A percentile compares a stretch with the other conserved stretches of the same genome.
These are phyloP conservation scores for Drosophila atripex DNA, from an alignment of 2,888 invertebrate genomes.

Conservation along the genomic window DNA sequence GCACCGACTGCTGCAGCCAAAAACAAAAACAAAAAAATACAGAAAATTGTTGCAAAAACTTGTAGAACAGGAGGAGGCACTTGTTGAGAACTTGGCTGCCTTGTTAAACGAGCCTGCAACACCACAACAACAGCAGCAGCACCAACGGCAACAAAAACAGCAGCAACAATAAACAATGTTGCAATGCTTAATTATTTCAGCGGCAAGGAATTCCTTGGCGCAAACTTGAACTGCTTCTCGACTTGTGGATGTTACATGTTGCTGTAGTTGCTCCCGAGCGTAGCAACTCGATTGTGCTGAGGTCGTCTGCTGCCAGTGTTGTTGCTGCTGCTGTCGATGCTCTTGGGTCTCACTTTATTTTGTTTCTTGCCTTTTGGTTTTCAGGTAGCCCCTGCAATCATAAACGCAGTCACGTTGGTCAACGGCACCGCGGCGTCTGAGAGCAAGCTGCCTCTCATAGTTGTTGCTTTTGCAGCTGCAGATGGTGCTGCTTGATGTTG, in stretches of 20 bases:
- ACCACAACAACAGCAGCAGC: slow-evolving; percentile 66
- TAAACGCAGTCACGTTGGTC: slow-evolving; percentile 64
- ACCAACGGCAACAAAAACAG: slow-evolving; percentile 47
- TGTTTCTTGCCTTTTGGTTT: not conserved
- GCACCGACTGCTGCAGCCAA: slow-evolving; percentile 5
- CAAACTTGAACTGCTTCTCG: slow-evolving; percentile 77
- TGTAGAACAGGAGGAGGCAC: slow-evolving; percentile 72
- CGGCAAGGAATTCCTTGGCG: slow-evolving; percentile 77
- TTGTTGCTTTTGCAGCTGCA: slow-evolving; percentile 26
- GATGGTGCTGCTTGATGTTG: slow-evolving; percentile 26
- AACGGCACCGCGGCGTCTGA: slow-evolving; percentile 76
- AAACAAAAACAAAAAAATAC: slow-evolving; percentile 20
- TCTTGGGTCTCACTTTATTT: slow-evolving; percentile 1
- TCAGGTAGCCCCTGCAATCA: slow-evolving; percentile 31
- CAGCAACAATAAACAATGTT: slow-evolving; percentile 75
- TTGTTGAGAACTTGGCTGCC: slow-evolving; percentile 73
- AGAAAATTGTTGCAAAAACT: slow-evolving; percentile 47
- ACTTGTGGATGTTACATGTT: slow-evolving; percentile 41
- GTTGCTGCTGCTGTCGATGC: slow-evolving; percentile 4
- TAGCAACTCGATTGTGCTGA: slow-evolving; percentile 65
- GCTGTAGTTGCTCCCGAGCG: slow-evolving; percentile 64
- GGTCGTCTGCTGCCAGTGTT: slow-evolving; percentile 62
- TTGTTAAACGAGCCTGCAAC: slow-evolving; percentile 80
- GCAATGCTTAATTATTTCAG: slow-evolving; percentile 80
- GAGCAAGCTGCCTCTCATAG: slow-evolving; percentile 53